These are phyloP conservation scores for Silurus lanzhouensis DNA, from an alignment of 2,797 vertebrate genomes.

Conservation along the genomic window DNA sequence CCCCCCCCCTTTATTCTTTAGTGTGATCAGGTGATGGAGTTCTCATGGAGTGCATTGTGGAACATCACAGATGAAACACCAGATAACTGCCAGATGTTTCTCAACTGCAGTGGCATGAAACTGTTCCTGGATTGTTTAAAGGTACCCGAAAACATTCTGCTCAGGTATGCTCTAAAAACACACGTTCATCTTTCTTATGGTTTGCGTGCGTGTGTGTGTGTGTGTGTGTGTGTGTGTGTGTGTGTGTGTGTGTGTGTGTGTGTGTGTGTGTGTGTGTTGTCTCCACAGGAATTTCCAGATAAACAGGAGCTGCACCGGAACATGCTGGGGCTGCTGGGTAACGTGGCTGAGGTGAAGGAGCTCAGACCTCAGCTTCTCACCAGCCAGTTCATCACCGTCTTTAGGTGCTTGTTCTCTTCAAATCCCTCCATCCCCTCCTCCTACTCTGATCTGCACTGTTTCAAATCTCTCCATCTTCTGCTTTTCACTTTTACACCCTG, in stretches of 20 bases:
- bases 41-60: constrained; percentile 98
- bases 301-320: constrained; percentile 98
- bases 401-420: constrained; percentile 79
- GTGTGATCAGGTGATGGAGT: constrained; percentile 99
- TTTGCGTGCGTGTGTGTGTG: no score
- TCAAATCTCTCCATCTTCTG: neutral
- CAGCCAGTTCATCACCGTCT: constrained; percentile 92
- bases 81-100: constrained; percentile 98
- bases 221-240: no score
- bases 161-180: neutral
- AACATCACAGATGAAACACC: constrained; percentile 99
- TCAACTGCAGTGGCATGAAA: constrained; percentile 93
- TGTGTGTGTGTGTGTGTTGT: neutral
- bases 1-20: constrained; percentile 49
- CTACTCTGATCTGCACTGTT: neutral
- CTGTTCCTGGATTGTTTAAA: constrained; percentile 94
- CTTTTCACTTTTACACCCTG: neutral
- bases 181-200: neutral
- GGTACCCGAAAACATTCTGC: constrained; percentile 62
- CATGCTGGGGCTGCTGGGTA: constrained; percentile 95
- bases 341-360: constrained; percentile 92
- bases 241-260: neutral
- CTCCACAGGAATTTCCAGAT: constrained; percentile 89
- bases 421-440: neutral
- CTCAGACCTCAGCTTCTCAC: constrained; percentile 94